Conservation (phyloP, 2,797 vertebrate genomes). For the Cossypha caffra region DNA sequence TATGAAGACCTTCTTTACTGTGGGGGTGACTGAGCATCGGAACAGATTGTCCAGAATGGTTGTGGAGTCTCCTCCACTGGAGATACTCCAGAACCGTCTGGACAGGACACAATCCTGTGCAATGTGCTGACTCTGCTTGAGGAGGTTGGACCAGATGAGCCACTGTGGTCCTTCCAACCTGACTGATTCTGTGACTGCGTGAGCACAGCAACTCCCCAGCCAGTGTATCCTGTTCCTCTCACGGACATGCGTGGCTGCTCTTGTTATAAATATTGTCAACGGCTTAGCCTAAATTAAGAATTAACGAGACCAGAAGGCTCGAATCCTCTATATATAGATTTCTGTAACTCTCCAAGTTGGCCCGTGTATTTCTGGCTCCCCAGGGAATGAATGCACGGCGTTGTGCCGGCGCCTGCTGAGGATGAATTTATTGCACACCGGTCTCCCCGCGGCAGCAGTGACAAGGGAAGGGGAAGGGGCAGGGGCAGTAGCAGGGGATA, state of each 20-base stretch:
- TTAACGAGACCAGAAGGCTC: background rate
- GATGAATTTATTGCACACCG: background rate
- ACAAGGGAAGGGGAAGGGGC: background rate
- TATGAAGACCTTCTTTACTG: background rate
- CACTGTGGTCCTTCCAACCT: background rate
- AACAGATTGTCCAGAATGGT: background rate
- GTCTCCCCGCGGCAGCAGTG: background rate
- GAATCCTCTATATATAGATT: background rate
- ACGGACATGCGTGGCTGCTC: background rate
- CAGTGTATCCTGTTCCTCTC: accelerated
- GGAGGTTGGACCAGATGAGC: background rate
- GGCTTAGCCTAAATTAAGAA: background rate
- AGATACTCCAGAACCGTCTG: background rate
- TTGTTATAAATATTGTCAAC: background rate
- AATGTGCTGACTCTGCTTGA: background rate
- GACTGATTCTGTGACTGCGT: background rate
- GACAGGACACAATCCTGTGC: background rate
- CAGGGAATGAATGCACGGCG: background rate
- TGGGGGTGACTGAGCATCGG: accelerated
- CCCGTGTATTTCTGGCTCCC: background rate
- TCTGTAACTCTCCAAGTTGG: background rate
- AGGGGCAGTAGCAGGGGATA: background rate
- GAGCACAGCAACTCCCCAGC: background rate
- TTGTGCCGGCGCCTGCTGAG: background rate
- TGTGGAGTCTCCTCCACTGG: background rate